phyloP scores from a whole-genome alignment of 2,888 invertebrate species.

The Luffia ferchaultella region DNA sequence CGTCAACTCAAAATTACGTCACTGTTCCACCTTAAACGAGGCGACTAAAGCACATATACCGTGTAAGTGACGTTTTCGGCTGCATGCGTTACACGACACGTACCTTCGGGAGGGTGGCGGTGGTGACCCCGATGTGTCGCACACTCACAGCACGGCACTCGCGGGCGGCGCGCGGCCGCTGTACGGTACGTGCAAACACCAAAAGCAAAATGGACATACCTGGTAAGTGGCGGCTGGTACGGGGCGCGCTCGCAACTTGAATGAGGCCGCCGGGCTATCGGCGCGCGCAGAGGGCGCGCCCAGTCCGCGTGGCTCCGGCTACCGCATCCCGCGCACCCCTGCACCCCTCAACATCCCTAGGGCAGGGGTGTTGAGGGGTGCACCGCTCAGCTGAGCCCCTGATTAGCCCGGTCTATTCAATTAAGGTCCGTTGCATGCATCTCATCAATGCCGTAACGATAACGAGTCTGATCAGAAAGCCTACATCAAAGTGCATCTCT shows the following conservation, averaged over 20 bases:
- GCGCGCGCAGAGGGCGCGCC: constrained; percentile 72
- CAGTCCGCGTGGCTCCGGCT: constrained; percentile 63
- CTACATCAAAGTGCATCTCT: constrained; percentile 34
- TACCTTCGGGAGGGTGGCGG: constrained; percentile 3
- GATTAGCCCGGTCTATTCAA: constrained; percentile 61
- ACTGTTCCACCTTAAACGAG: no score
- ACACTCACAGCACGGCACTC: constrained; percentile 48
- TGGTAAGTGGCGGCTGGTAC: constrained; percentile 60
- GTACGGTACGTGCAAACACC: constrained; percentile 46
- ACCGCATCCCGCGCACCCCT: constrained; percentile 38
- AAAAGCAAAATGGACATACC: constrained; percentile 64
- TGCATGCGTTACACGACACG: constrained; percentile 16
- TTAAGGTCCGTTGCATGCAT: constrained; percentile 59
- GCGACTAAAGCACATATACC: no score
- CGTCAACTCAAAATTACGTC: no score
- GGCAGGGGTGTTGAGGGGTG: no score
- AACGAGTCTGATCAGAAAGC: constrained; percentile 46
- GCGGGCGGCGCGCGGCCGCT: constrained; percentile 48
- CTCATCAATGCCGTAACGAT: constrained; percentile 31
- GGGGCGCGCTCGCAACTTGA: constrained; percentile 55
- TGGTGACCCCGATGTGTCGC: constrained; percentile 14
- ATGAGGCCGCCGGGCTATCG: constrained; percentile 62
- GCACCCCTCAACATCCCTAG: constrained; percentile 24
- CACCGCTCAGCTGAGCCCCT: constrained; percentile 59
- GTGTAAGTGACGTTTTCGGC: constrained; percentile 16